Base-by-base conservation (phyloP, 2,113 vertebrate genomes). In the Tragelaphus scriptus region DNA sequence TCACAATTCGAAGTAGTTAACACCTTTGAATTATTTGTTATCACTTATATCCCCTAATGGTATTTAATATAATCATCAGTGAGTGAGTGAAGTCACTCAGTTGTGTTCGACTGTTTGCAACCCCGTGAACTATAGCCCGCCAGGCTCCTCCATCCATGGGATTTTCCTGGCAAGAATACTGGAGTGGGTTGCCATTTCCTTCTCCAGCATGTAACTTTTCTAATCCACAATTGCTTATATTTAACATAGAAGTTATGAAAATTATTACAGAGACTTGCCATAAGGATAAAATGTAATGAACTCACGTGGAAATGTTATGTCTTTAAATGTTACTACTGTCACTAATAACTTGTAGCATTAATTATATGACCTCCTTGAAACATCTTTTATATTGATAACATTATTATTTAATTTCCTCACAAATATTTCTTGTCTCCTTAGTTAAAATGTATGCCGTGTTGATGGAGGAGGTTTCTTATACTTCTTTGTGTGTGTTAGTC, bases 331-430 rank as follows among this genome's bases (percentile, higher is more conserved):
- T 85, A 63, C 14, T 92, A 49, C 28, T 53, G 12, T 71, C 61
- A 61, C n/a, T 93, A 26, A n/a, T 56, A 47, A 84, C 12, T 85
- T 92, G 25, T 0, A 47, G 32, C n/a, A n/a, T 82, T 93, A 95
- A 40, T 90, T 53, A 47, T 47, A 47, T 85, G 85, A 90, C 32
- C 44, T 93, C 61, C 68, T 96, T n/a, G 14, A 71, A 65, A 71
- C 5, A 61, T 21, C 47, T 79, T 94, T 88, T 80, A 59, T 65
- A 49, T 40, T 95, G 40, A 75, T 89, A 15, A 51, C 9, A 58
- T 90, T 71, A 47, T 59, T 94, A 55, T 51, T 95, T 97, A 51
- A 91, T 87, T 97, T 90, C 25, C 7, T 97, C 61, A 87, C 17
- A 90, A 36, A 44, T 85, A 55, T 80, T 40, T 90, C 19, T 53